Conservation (phyloP, 1,140 invertebrate species). For the Diabrotica virgifera region DNA sequence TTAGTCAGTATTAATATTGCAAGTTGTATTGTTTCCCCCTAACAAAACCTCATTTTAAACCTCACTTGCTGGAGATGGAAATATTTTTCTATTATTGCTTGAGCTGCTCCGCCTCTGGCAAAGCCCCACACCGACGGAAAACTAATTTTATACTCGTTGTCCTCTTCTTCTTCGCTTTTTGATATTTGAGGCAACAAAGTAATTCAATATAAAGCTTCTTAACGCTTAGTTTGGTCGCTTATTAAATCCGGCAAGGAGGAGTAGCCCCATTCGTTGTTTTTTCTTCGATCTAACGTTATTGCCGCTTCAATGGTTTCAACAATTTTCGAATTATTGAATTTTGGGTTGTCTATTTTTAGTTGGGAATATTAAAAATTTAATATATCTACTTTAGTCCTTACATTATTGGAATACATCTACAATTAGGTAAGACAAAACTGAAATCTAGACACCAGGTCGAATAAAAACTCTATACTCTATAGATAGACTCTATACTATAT, state of each 20-base stretch:
- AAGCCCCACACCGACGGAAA: neutral
- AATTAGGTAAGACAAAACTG: no score
- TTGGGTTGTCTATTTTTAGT: no score
- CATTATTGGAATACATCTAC: no score
- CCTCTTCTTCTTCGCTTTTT: constrained; percentile 4
- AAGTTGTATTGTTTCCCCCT: no score
- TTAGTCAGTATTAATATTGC: no score
- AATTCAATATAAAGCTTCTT: constrained; percentile 6
- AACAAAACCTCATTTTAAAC: no score
- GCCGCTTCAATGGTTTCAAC: neutral
- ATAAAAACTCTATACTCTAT: no score
- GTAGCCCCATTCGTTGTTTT: neutral
- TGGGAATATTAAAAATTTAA: no score
- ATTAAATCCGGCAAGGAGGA: neutral
- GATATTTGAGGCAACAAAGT: constrained; percentile 11
- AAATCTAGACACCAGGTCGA: no score
- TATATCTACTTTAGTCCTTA: no score
- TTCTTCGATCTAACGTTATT: neutral
- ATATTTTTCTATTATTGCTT: neutral
- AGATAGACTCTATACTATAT: no score
- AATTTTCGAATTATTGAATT: neutral
- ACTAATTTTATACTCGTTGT: constrained; percentile 11
- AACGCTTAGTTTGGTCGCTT: constrained; percentile 9
- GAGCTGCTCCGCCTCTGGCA: neutral
- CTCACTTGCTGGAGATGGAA: no score